phyloP scores from a whole-genome alignment of 2,797 vertebrate genomes.

The Coranthus polyacanthus region DNA sequence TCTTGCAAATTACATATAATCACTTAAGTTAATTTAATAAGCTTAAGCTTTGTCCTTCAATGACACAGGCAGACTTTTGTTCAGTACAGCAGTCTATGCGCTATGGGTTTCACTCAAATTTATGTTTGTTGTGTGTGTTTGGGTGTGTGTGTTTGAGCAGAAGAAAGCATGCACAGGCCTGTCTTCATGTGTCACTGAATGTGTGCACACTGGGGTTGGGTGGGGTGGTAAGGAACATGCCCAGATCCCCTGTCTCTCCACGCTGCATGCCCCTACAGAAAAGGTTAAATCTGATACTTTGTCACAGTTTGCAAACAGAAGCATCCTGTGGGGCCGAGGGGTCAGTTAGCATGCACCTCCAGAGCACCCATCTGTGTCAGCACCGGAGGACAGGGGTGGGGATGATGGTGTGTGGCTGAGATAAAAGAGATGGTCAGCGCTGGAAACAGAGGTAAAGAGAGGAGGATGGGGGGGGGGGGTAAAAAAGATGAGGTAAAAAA shows the following conservation, averaged over 20 bases:
- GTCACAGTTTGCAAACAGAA: constrained; percentile 89
- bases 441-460: neutral
- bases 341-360: constrained; percentile 72
- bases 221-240: constrained; percentile 52
- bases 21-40: constrained; percentile 64
- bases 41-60: constrained; percentile 69
- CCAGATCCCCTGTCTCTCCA: constrained; percentile 57
- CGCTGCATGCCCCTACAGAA: constrained; percentile 74
- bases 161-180: constrained; percentile 14
- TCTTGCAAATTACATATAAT: constrained; percentile 55
- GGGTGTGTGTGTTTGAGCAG: constrained; percentile 12
- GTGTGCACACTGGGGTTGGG: constrained; percentile 2
- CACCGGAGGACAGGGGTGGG: constrained; percentile 14
- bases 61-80: constrained; percentile 53
- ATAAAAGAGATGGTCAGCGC: constrained; percentile 10
- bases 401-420: constrained; percentile 9
- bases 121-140: constrained; percentile 13
- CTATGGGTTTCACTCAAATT: constrained; percentile 37
- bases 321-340: constrained; percentile 59
- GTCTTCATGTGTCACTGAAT: constrained; percentile 41
- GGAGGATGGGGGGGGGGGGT: constrained; percentile 4
- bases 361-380: constrained; percentile 57
- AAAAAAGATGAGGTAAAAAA: constrained; percentile 13
- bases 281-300: constrained; percentile 80
- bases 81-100: constrained; percentile 32